A percentile compares a stretch with the other conserved stretches of the same genome.
Evolutionary conservation across 1,140 invertebrate genomes (phyloP).

Genomic region (Conus betulinus): DNA sequence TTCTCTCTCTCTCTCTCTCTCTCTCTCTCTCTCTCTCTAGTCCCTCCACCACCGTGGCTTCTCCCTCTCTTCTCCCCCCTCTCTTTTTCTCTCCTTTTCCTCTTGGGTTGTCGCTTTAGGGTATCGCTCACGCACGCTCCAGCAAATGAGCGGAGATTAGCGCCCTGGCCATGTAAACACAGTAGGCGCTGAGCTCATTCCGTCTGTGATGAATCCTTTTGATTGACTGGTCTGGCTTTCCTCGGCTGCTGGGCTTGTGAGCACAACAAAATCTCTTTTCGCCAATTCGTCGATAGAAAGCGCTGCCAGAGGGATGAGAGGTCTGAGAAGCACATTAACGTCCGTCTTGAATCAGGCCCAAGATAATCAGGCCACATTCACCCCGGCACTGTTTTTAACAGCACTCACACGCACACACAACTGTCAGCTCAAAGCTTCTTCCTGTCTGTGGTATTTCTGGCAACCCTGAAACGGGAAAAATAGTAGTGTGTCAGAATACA

Average conservation of each 20-base stretch:
- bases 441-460: no score
- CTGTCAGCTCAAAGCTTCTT: no score
- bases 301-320: background rate
- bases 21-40: background rate
- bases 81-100: background rate
- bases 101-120: background rate
- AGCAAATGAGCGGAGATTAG: slow-evolving; percentile 1
- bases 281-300: background rate
- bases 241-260: background rate
- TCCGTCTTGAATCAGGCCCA: background rate
- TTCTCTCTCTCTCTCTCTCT: background rate
- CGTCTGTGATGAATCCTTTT: slow-evolving; percentile 29
- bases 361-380: background rate
- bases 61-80: background rate
- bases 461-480: no score
- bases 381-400: no score
- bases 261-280: slow-evolving; percentile 4
- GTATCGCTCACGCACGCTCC: slow-evolving; percentile 34
- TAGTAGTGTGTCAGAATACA: no score
- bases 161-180: background rate
- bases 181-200: background rate
- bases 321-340: background rate
- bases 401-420: no score
- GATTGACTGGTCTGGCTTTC: slow-evolving; percentile 22
- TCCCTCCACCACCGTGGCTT: background rate